Conservation (phyloP, 2,797 vertebrate species). For the Australoheros facetus region DNA sequence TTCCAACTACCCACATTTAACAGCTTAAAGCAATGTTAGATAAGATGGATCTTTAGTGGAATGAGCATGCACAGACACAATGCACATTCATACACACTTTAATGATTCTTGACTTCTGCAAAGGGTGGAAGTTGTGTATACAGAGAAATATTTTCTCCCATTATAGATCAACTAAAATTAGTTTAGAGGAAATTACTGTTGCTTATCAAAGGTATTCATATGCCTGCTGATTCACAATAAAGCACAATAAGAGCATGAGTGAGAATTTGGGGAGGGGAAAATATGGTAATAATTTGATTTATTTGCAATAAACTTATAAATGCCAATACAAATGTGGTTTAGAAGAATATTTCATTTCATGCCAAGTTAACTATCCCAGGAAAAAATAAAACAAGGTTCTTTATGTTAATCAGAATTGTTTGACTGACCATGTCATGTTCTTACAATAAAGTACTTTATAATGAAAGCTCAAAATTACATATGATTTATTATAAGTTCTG, state of each 20-base stretch:
- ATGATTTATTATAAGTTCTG: constrained; percentile 26
- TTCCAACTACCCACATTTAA: constrained; percentile 42
- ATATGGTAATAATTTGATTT: constrained; percentile 35
- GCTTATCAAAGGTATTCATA: constrained; percentile 16
- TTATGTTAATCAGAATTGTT: background rate
- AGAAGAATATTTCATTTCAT: constrained; percentile 9
- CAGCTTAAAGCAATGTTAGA: constrained; percentile 30
- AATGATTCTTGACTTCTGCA: constrained; percentile 17
- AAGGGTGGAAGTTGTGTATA: background rate
- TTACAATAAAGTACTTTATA: constrained; percentile 12
- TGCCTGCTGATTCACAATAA: constrained; percentile 35
- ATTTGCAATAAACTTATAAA: constrained; percentile 32
- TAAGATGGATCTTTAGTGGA: constrained; percentile 5
- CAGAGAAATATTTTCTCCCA: constrained; percentile 19
- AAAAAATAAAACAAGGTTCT: background rate
- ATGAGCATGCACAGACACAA: background rate
- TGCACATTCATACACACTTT: constrained; percentile 4
- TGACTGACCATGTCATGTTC: background rate
- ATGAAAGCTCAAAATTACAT: constrained; percentile 15
- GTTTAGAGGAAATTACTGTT: constrained; percentile 38
- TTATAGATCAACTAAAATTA: constrained; percentile 42
- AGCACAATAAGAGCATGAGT: constrained; percentile 9
- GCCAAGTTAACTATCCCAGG: background rate
- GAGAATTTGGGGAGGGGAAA: background rate
- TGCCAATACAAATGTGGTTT: constrained; percentile 36